Percentiles rank a stretch among this genome's conserved stretches.
These are phyloP conservation scores for Steinernema khuongi DNA, from an alignment of 1,140 invertebrate species.

Conservation along the genomic window DNA sequence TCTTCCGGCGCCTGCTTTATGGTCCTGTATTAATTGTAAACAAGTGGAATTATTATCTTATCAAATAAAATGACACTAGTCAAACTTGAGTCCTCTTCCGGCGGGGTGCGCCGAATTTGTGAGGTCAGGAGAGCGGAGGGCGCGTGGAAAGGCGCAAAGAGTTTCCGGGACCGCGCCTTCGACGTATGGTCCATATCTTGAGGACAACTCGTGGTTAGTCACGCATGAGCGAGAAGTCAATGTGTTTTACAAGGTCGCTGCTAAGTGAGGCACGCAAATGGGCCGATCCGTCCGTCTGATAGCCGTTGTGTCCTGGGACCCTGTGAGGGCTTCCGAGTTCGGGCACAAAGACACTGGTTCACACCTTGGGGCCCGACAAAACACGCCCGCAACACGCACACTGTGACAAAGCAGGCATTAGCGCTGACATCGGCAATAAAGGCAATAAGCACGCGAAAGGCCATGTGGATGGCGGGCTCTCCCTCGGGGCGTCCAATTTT, in stretches of 20 bases:
- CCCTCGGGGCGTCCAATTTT: not conserved
- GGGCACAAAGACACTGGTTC: not conserved
- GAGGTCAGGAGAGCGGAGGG: not conserved
- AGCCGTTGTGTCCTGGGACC: too few species aligned
- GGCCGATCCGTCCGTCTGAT: too few species aligned
- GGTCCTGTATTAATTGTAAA: slow-evolving; percentile 1
- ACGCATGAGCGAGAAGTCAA: not conserved
- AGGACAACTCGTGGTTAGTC: not conserved
- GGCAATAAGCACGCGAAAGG: not conserved
- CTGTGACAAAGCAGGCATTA: not conserved
- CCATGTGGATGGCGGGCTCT: not conserved
- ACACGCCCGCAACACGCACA: not conserved
- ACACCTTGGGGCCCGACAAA: not conserved
- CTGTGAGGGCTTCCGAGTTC: not conserved
- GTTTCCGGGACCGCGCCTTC: not conserved
- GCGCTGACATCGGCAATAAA: not conserved
- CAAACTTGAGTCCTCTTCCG: too few species aligned
- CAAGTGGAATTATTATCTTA: not conserved
- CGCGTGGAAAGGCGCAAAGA: not conserved
- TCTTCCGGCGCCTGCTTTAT: not conserved
- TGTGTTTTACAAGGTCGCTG: not conserved
- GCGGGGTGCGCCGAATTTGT: too few species aligned
- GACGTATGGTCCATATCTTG: not conserved
- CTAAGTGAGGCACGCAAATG: not conserved
- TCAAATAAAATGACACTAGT: too few species aligned